Base-by-base conservation (phyloP, 2,888 invertebrate species). In the Coleophora deauratella region DNA sequence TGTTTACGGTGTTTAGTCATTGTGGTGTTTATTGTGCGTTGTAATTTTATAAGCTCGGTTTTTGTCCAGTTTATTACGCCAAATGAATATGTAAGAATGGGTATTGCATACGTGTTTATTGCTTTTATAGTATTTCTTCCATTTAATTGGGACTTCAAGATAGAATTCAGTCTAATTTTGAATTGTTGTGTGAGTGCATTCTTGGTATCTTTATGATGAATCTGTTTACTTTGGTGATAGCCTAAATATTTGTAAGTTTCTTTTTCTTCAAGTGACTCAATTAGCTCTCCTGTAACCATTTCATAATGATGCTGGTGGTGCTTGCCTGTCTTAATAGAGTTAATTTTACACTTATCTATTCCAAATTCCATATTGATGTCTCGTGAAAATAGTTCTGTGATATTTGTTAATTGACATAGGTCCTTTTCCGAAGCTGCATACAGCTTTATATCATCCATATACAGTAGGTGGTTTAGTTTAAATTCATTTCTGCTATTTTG, bases 321-420 rank as follows among this genome's bases (percentile, higher is more conserved):
- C 10, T 34, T 33, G 1, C 37, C 37, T 13, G 9, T 28, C 15
- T n/a, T 37, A 10, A 43, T 13, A 4, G 39, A 33, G 15, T 35
- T 35, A 3, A 38, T 42, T 34, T 38, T 42, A 11, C 42, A 42
- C 27, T 42, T 42, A 11, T 42, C 38, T 13, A 35, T 30, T 4
- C 42, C 42, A 32, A 42, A 42, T 2, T 33, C 14, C 42, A 42
- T 42, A 10, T 12, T 28, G 12, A 40, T 40, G 15, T 40, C 35
- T 28, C 13, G 9, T 10, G 30, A n/a, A 21, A 40, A 40, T 15
- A 11, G 27, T 35, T 35, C 31, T 13, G 40, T 40, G 3, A 40
- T 8, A 10, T 31, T 31, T 30, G 31, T 10, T 35, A 40, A 11
- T 3, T 40, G 27, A 11, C 14, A 3, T 35, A 14, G 9, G 11